Base-by-base conservation (phyloP, 2,113 vertebrate species). In the Heptranchias perlo region DNA sequence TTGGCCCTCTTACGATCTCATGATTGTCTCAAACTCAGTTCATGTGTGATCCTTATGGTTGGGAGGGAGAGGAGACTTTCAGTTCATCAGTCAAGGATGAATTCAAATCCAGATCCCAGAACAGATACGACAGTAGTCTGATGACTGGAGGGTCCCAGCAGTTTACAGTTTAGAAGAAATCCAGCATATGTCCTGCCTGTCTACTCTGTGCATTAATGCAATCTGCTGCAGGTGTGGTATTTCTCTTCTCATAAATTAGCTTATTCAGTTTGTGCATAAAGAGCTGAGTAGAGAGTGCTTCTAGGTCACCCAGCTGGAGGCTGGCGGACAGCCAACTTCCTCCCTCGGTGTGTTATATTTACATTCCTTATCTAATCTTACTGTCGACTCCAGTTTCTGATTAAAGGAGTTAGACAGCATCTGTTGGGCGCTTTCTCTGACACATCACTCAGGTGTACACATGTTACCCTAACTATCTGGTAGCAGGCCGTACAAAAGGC, bases 351-450 rank as follows among this genome's bases (percentile, higher is more conserved):
- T 93, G 89, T 93, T n/a, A 93, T 93, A 62, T 93, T 93, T 62
- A 39, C 35, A 10, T 62, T 58, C 87, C 8, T 82, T 82, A 93
- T 93, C 89, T 62, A 62, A 39, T 39, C 58, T n/a, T 39, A 18
- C 89, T 92, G 89, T 62, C 89, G 61, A 21, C 58, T 93, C 35
- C 21, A n/a, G 58, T 62, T 93, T 93, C 89, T 93, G 58, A 93
- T 93, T 62, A 39, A 93, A 35, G 31, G n/a, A 93, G n/a, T 47
- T 10, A 21, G 58, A 61, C 58, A 23, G 35, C 0, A n/a, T 64
- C 58, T 93, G 58, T 39, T n/a, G 7, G n/a, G 35, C 61, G 35
- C 89, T 23, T 91, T 62, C 31, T 35, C 87, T 35, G 16, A 39
- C 18, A 39, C 89, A 93, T 93, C 61, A 61, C n/a, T 92, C 54